These are phyloP conservation scores for Pteromalus puparum DNA, from an alignment of 1,140 invertebrate species.

Conservation along the genomic window DNA sequence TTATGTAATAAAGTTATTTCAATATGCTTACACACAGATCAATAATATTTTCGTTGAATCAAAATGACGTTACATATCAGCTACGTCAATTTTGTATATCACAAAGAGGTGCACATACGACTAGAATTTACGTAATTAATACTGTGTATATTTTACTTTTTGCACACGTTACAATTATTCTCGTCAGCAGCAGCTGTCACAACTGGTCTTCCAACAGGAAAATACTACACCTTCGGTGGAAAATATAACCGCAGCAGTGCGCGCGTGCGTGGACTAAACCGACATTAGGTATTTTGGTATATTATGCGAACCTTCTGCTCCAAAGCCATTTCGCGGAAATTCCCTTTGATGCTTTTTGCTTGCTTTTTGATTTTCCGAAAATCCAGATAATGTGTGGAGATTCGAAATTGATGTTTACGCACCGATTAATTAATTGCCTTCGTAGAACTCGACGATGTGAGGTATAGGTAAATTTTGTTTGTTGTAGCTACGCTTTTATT, in stretches of 20 bases:
- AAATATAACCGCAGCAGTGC: not conserved
- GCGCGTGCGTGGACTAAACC: not conserved
- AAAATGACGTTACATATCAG: too few relatives aligned
- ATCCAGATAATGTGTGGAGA: not conserved
- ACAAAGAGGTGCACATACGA: too few relatives aligned
- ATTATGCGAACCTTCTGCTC: not conserved
- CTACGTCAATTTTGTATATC: too few relatives aligned
- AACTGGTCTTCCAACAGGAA: not conserved
- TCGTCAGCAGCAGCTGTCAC: not conserved
- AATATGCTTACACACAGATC: too few relatives aligned
- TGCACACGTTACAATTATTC: too few relatives aligned
- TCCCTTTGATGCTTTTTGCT: constrained; percentile 38
- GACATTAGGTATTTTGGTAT: constrained; percentile 35
- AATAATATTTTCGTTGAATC: too few relatives aligned
- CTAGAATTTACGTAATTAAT: too few relatives aligned
- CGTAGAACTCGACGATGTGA: not conserved
- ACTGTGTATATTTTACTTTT: too few relatives aligned
- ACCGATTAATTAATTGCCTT: not conserved
- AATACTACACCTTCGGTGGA: too few relatives aligned
- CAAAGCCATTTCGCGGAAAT: constrained; percentile 10
- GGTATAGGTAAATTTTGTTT: not conserved
- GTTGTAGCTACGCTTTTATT: too few relatives aligned
- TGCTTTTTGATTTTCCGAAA: not conserved
- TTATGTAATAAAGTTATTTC: too few relatives aligned
- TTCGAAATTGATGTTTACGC: not conserved